Conservation (phyloP, 2,888 invertebrate genomes). For the Pandemis corylana region DNA sequence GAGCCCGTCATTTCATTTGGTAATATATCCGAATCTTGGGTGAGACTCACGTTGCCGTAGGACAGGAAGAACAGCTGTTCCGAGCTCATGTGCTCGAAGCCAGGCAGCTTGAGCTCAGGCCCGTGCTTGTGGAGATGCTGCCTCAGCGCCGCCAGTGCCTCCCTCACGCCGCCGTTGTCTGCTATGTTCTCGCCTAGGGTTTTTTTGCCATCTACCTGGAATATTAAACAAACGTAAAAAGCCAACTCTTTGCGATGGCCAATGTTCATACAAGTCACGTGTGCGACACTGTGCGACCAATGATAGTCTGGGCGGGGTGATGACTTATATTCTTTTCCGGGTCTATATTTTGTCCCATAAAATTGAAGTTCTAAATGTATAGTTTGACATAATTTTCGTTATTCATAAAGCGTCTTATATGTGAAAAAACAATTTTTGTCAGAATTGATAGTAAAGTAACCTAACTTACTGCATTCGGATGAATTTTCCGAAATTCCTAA, state of each 20-base stretch:
- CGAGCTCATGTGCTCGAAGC: constrained; percentile 88
- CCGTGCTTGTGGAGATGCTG: constrained; percentile 83
- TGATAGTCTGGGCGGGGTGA: not conserved
- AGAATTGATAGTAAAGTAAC: too few relatives aligned
- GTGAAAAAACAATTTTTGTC: too few relatives aligned
- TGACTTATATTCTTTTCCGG: too few relatives aligned
- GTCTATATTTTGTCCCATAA: too few relatives aligned
- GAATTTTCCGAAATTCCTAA: too few relatives aligned
- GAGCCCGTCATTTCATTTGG: too few relatives aligned
- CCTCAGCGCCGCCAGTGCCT: constrained; percentile 89
- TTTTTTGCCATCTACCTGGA: constrained; percentile 89
- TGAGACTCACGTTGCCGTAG: constrained; percentile 89
- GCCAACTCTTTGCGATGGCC: not conserved
- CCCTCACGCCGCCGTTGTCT: constrained; percentile 92
- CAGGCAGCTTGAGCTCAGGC: constrained; percentile 88
- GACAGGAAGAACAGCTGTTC: constrained; percentile 93
- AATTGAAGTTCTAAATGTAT: too few relatives aligned
- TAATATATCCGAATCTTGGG: too few relatives aligned
- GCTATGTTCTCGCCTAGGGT: constrained; percentile 94
- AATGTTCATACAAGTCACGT: too few relatives aligned
- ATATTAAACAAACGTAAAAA: not conserved
- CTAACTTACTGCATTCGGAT: too few relatives aligned
- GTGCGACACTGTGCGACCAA: not conserved
- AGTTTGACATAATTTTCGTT: too few relatives aligned
- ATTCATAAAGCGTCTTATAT: too few relatives aligned